phyloP scores from a whole-genome alignment of 2,888 invertebrate genomes.

The Parthenolecanium corni region DNA sequence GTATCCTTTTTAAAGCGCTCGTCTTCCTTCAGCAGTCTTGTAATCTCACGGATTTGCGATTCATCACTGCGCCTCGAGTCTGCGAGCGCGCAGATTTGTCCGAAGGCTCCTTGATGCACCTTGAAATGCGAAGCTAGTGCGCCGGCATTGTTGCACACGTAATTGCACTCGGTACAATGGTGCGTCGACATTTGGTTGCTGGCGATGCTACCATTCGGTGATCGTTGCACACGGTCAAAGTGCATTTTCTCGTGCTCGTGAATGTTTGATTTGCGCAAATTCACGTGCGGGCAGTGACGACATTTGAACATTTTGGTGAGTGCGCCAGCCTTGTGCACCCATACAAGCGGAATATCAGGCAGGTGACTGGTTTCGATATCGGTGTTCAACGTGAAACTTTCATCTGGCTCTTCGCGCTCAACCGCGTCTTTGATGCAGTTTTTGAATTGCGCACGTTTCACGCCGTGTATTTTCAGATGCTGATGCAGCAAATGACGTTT shows the following conservation, averaged over 20 bases:
- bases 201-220: conserved; percentile 11
- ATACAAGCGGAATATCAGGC: conserved; percentile 57
- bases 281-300: conserved; percentile 70
- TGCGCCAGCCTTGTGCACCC: conserved; percentile 60
- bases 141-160: conserved; percentile 59
- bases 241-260: conserved; percentile 77
- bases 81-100: conserved; percentile 35
- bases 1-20: conserved; percentile 8
- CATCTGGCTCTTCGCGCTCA: not conserved
- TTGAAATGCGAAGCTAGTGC: conserved; percentile 60
- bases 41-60: conserved; percentile 20
- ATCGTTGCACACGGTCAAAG: conserved; percentile 31
- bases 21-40: conserved; percentile 11
- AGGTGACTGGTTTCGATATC: conserved; percentile 36
- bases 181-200: conserved; percentile 30
- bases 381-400: conserved; percentile 5
- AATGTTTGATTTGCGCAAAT: conserved; percentile 65
- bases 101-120: conserved; percentile 58
- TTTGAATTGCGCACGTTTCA: conserved; percentile 20
- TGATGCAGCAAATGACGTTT: conserved; percentile 70
- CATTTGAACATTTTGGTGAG: conserved; percentile 76
- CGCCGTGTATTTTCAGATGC: conserved; percentile 44
- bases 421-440: conserved; percentile 20
- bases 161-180: conserved; percentile 67
- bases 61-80: conserved; percentile 15